Evolutionary conservation across 1,140 invertebrate genomes (phyloP), one percentile per base, ranked within the genome.

Genomic region (Tetraneura akinire): DNA sequence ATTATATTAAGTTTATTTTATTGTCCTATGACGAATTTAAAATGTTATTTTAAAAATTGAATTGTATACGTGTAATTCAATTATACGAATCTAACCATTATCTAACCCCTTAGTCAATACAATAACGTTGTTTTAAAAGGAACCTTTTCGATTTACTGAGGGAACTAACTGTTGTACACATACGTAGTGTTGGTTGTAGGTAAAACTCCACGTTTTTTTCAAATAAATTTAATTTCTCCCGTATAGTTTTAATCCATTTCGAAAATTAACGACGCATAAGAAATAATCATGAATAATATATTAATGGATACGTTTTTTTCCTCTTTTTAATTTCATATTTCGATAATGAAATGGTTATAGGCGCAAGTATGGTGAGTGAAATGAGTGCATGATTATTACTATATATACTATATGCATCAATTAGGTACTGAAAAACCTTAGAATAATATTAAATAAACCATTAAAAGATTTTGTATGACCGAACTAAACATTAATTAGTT

Each of bases 1-100:
- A 68, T 68, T 47, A 47, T 68, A 21, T 6, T 26, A 45, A 47
- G 11, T 23, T 21, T 0, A 66, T 42, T 66, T n/a, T 37, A 14
- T n/a, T 21, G 3, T 13, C 10, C n/a, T 37, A 29, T 21, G 37
- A 8, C 6, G 14, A 45, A 26, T 47, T 47, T n/a, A 45, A 26
- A 68, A 68, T 23, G 66, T 47, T 37, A 26, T 45, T 16, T 68
- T 23, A 45, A 68, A 68, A 68, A 68, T 26, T 13, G 21, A 68
- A 45, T 37, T 10, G 42, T 32, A 18, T 18, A 29, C 42, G 23
- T 37, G 45, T 47, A 68, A 68, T 68, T 68, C 66, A 47, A 68
- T 68, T 47, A 42, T 68, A 37, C 13, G 66, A 68, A 47, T 47
- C 21, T 37, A 47, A 68, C 45, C 13, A 37, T 47, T 68, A 47